These are phyloP conservation scores for Leucozona laternaria DNA, from an alignment of 2,888 invertebrate species.

Conservation along the genomic window DNA sequence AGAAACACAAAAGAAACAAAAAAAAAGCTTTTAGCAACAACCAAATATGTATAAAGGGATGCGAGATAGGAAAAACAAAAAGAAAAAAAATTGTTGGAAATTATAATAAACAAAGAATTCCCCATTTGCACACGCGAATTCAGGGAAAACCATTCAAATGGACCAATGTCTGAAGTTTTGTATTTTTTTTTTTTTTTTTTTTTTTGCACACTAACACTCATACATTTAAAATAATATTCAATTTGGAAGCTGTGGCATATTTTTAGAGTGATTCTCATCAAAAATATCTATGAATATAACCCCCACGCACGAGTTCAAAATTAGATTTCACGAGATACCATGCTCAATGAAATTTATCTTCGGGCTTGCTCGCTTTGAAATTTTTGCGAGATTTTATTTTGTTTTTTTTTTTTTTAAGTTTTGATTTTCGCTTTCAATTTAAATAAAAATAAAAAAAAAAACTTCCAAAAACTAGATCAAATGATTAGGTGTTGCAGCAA, in stretches of 20 bases:
- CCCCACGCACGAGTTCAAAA: slow-evolving; percentile 65
- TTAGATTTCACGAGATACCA: slow-evolving; percentile 72
- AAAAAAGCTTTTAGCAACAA: slow-evolving; percentile 27
- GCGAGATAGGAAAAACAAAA: not conserved
- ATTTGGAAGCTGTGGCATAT: slow-evolving; percentile 73
- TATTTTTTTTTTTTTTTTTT: slow-evolving; percentile 11
- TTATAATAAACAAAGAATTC: slow-evolving; percentile 33
- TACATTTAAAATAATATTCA: slow-evolving; percentile 35
- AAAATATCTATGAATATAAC: slow-evolving; percentile 72
- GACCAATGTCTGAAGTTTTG: slow-evolving; percentile 23
- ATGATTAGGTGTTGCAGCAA: slow-evolving; percentile 32
- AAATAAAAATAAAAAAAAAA: slow-evolving; percentile 2
- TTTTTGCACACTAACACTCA: slow-evolving; percentile 52
- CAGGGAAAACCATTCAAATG: slow-evolving; percentile 50
- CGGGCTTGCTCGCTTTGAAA: slow-evolving; percentile 38
- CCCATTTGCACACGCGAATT: slow-evolving; percentile 57
- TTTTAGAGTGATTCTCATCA: slow-evolving; percentile 76
- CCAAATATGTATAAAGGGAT: slow-evolving; percentile 11
- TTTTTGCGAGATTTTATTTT: slow-evolving; percentile 43
- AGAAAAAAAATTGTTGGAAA: not conserved
- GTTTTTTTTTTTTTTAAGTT: not conserved
- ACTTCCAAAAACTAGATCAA: slow-evolving; percentile 38
- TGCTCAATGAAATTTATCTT: slow-evolving; percentile 70
- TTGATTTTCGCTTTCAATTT: slow-evolving; percentile 19
- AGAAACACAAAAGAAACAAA: slow-evolving; percentile 19